Conservation (phyloP, 2,113 vertebrate species). For the Protobothrops flavoviridis region DNA sequence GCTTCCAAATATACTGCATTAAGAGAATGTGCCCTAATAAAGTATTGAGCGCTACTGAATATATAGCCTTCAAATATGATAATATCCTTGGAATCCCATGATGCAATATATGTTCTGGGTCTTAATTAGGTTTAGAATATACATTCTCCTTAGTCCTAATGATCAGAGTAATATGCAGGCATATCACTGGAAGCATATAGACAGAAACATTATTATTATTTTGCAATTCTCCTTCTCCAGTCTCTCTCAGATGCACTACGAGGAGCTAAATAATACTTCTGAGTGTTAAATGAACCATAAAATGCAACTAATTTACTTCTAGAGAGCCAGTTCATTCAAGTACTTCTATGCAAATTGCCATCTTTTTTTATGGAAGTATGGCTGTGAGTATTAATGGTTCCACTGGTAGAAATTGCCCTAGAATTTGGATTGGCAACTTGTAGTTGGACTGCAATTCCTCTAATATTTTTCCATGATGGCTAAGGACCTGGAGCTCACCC, state of each 20-base stretch:
- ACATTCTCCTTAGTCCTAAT: background rate
- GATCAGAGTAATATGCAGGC: background rate
- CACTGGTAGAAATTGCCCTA: background rate
- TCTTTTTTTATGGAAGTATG: background rate
- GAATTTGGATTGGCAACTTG: background rate
- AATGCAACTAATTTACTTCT: background rate
- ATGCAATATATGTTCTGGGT: background rate
- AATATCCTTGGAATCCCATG: background rate
- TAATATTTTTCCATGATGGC: background rate
- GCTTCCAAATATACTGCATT: background rate
- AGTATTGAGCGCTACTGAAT: background rate
- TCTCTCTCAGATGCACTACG: background rate
- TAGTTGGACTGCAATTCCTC: background rate
- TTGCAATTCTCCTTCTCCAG: background rate
- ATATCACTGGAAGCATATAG: background rate
- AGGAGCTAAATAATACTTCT: background rate
- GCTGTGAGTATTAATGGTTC: background rate
- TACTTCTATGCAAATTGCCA: background rate
- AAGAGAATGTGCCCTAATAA: background rate
- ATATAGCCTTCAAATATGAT: background rate
- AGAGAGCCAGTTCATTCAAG: background rate
- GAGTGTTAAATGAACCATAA: background rate
- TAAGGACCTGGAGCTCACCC: background rate
- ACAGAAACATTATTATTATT: background rate
- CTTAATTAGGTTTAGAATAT: background rate